Base-by-base conservation (phyloP, 2,797 vertebrate species). In the Clangula hyemalis region DNA sequence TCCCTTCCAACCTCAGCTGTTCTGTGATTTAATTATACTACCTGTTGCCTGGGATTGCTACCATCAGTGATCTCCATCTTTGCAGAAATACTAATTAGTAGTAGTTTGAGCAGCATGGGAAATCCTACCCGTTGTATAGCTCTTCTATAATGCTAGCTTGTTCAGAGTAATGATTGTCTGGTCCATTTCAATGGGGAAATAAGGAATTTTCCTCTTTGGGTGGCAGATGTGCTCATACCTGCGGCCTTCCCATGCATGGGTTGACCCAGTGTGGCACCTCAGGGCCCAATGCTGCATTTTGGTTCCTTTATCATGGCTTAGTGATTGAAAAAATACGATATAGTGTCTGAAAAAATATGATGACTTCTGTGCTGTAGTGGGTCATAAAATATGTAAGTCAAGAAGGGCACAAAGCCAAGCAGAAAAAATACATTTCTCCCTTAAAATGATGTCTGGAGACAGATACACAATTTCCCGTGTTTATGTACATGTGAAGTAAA, bases 11-110 rank as follows among this genome's bases (percentile, higher is more conserved):
- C 47, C 47, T 49, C 21, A 49, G 47, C 47, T 10, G 11, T 14
- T 51, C 49, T 51, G 13, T 51, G 49, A 51, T 8, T 51, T 51
- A 88, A 92, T 84, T 89, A 88, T 66, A 64, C 82, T 68, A 3
- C 53, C 54, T 20, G 20, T 47, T 47, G 45, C 45, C 45, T 82
- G 65, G 89, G 75, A n/a, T 84, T 73, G 11, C 87, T 92, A 73
- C 39, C 66, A 20, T 74, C 3, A 2, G 27, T 93, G 64, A 87
- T 90, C 43, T 89, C 89, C 36, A 30, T 90, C 74, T 92, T 75
- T 88, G 82, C 78, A 95, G 81, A 90, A 93, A 85, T 94, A 84
- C 66, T 90, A 85, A 94, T 96, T 77, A 96, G 76, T 41, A 90
- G 68, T 82, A 89, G 51, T 91, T 71, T 70, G 85, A 73, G 72